Base-by-base conservation (phyloP, 1,140 invertebrate species). In the Lamellibrachia luymesi region DNA sequence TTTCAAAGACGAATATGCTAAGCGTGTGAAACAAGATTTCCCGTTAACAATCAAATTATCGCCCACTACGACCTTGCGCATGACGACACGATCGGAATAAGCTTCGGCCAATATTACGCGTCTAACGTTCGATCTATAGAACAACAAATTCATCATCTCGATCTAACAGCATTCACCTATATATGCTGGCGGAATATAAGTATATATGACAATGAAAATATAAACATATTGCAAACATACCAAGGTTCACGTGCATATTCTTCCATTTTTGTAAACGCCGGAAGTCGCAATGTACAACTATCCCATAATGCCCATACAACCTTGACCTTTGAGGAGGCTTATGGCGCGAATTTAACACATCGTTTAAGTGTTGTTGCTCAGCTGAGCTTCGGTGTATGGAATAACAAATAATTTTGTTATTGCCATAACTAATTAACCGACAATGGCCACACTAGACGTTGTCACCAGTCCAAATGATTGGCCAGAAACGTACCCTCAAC, bases 171-270 rank as follows among this genome's bases (percentile, higher is more conserved):
- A 8, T 22, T 80, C 64, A 80, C 64, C 4, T 22, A 80, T 22
- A 80, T 80, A 80, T 80, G 13, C 5, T 80, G 13, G 17, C 64
- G 13, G 17, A 80, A 80, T 80, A 22, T 80, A 80, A 80, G 25
- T 80, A 80, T 22, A 80, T 1, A 80, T 6, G 25, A 22, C 64
- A 80, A 22, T 17, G 0, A 22, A 80, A 80, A 80, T 80, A 17
- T 80, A 80, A 80, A 1, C 13, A 80, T 80, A 80, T 56, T 91
- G 27, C 64, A 38, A 64, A 94, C 95, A 95, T 95, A 97, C 96
- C 96, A 98, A 25, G 98, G 98, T 97, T 99, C 98, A 97, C 98
- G 97, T 94, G 98, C 97, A 95, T 99, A 98, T 97, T 99, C 98
- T 96, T 98, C 98, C 98, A 98, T 98, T 80, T 80, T 80, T 80